A percentile compares a stretch with the other conserved stretches of the same genome.
Evolutionary conservation across 2,888 invertebrate genomes (phyloP).

Genomic region (Cryptocephalus primarius): DNA sequence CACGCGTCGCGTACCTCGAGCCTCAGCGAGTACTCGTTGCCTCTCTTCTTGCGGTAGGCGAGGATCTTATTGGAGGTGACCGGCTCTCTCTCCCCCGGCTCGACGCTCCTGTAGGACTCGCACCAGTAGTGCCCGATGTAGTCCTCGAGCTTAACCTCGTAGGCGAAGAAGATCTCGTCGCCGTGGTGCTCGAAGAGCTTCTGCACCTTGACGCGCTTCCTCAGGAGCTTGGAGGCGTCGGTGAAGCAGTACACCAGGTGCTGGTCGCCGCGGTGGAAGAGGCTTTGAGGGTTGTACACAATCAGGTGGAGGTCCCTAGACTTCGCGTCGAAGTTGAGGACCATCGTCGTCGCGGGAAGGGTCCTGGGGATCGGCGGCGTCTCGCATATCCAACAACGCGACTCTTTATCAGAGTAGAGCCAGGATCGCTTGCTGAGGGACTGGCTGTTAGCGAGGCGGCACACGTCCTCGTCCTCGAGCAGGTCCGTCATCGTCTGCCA

Average conservation of each 20-base stretch:
- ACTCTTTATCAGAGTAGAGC: slow-evolving; percentile 6
- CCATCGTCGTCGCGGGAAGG: slow-evolving; percentile 10
- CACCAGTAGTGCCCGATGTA: slow-evolving; percentile 56
- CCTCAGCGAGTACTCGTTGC: slow-evolving; percentile 26
- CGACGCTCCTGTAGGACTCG: slow-evolving; percentile 51
- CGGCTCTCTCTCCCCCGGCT: slow-evolving; percentile 30
- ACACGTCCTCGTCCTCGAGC: slow-evolving; percentile 10
- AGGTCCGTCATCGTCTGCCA: slow-evolving; percentile 13
- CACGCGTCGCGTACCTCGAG: slow-evolving; percentile 26
- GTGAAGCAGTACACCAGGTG: slow-evolving; percentile 50
- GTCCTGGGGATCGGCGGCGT: background rate
- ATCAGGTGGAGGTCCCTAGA: slow-evolving; percentile 31
- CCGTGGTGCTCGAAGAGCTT: slow-evolving; percentile 2
- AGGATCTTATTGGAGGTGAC: slow-evolving; percentile 42
- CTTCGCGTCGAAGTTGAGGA: slow-evolving; percentile 19
- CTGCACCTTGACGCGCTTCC: slow-evolving; percentile 32
- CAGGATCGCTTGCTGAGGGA: slow-evolving; percentile 9
- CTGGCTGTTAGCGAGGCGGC: slow-evolving; percentile 11
- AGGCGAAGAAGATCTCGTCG: slow-evolving; percentile 25
- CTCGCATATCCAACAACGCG: slow-evolving; percentile 17
- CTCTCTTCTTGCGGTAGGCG: slow-evolving; percentile 32
- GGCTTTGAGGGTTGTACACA: slow-evolving; percentile 44
- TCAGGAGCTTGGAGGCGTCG: slow-evolving; percentile 43
- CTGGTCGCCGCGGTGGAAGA: slow-evolving; percentile 43
- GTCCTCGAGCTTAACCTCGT: slow-evolving; percentile 41